Conservation (phyloP, 2,888 invertebrate genomes). For the Plemyria rubiginata region DNA sequence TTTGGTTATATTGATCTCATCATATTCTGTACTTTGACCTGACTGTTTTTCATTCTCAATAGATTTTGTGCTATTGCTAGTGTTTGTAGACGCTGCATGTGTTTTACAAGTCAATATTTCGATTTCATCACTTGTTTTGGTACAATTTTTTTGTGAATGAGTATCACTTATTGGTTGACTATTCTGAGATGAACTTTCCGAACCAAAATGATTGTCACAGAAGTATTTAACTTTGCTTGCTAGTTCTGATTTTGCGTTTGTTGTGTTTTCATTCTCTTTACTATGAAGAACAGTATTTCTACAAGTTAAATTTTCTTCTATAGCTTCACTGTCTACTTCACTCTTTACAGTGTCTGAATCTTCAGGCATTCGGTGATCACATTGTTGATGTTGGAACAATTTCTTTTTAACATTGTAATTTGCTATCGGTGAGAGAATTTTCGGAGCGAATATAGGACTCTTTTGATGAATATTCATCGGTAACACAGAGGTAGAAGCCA, state of each 20-base stretch:
- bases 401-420: conserved; percentile 58
- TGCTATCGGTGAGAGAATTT: conserved; percentile 48
- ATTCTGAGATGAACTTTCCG: conserved; percentile 60
- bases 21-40: conserved; percentile 29
- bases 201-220: conserved; percentile 68
- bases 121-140: conserved; percentile 59
- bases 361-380: neutral
- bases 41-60: conserved; percentile 7
- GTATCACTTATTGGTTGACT: conserved; percentile 68
- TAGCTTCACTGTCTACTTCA: conserved; percentile 13
- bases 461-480: conserved; percentile 39
- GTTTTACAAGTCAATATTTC: conserved; percentile 59
- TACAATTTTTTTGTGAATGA: conserved; percentile 56
- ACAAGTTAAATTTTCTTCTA: conserved; percentile 17
- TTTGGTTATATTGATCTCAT: conserved; percentile 38
- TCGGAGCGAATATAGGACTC: conserved; percentile 64
- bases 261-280: conserved; percentile 13
- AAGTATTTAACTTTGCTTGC: conserved; percentile 62
- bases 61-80: conserved; percentile 14
- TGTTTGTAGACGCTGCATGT: conserved; percentile 42
- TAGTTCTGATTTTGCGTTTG: conserved; percentile 44
- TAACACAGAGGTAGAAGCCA: conserved; percentile 49
- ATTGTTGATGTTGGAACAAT: conserved; percentile 44
- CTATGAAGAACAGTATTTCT: neutral
- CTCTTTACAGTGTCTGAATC: conserved; percentile 9